phyloP scores from a whole-genome alignment of 2,888 invertebrate species.

The Hololepta plana region DNA sequence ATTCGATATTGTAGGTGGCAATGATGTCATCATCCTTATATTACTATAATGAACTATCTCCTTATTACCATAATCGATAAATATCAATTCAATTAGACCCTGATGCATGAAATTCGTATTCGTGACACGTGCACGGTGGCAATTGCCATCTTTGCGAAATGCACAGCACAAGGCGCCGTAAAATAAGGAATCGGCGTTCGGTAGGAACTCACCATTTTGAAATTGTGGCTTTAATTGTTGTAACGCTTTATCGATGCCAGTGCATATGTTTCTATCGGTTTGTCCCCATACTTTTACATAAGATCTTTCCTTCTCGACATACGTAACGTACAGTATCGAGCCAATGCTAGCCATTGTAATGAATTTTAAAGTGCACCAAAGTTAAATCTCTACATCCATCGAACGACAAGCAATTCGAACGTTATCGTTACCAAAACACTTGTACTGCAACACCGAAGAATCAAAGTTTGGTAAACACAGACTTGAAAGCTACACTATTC shows the following conservation, averaged over 20 bases:
- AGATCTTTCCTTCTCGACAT: slow-evolving; percentile 48
- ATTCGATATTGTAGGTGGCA: slow-evolving; percentile 26
- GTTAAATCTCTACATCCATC: too few relatives aligned
- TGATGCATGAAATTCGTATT: slow-evolving; percentile 29
- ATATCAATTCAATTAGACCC: slow-evolving; percentile 42
- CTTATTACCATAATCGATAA: slow-evolving; percentile 49
- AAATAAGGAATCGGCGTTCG: slow-evolving; percentile 22
- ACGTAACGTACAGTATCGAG: slow-evolving; percentile 32
- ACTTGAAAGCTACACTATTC: too few relatives aligned
- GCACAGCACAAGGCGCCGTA: slow-evolving; percentile 42
- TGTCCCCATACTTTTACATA: slow-evolving; percentile 59
- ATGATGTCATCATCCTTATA: slow-evolving; percentile 36
- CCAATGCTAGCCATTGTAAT: slow-evolving; percentile 5
- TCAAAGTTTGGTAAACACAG: too few relatives aligned
- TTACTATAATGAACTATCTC: slow-evolving; percentile 39
- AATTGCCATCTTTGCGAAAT: slow-evolving; percentile 45
- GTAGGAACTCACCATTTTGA: slow-evolving; percentile 26
- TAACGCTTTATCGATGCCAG: slow-evolving; percentile 35
- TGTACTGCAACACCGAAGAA: too few relatives aligned
- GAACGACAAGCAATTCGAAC: too few relatives aligned
- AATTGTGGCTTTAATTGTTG: slow-evolving; percentile 30
- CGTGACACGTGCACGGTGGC: slow-evolving; percentile 43
- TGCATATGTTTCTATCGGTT: slow-evolving; percentile 35
- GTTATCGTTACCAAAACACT: too few relatives aligned
- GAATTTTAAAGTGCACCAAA: too few relatives aligned